phyloP scores from a whole-genome alignment of 2,797 vertebrate species.

The Rousettus madagascariensis region DNA sequence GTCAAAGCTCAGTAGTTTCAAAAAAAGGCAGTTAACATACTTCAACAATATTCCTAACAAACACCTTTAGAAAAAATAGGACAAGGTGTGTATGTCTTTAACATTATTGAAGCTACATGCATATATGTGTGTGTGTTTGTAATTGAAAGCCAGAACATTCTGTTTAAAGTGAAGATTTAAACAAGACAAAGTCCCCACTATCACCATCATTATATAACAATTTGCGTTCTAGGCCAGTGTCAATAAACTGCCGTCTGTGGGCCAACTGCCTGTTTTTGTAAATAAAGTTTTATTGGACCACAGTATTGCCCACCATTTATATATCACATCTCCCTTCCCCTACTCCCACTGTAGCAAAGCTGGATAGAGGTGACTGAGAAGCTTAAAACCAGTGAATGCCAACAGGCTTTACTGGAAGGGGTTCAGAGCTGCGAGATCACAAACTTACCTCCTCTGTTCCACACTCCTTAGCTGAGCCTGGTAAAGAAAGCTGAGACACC shows the following conservation, averaged over 20 bases:
- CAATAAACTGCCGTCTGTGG: background rate
- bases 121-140: background rate
- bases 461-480: background rate
- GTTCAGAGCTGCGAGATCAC: background rate
- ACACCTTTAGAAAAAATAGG: conserved; percentile 2
- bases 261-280: background rate
- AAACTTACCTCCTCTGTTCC: background rate
- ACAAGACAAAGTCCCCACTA: background rate
- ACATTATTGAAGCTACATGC: background rate
- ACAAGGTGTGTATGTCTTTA: background rate
- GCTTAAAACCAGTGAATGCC: background rate
- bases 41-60: conserved; percentile 24
- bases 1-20: background rate
- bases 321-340: background rate
- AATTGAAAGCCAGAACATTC: conserved; percentile 7
- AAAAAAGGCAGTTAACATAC: conserved; percentile 6
- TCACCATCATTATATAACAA: background rate
- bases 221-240: background rate
- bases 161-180: conserved; percentile 33
- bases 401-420: background rate
- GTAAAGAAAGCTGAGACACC: background rate
- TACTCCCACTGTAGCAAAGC: background rate
- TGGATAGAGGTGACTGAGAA: background rate
- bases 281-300: conserved; percentile 1
- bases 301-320: background rate